Percentiles rank a stretch among this genome's conserved stretches.
These are phyloP conservation scores for Gisinianus flammeolus DNA, from an alignment of 2,888 invertebrate genomes.

Conservation along the genomic window DNA sequence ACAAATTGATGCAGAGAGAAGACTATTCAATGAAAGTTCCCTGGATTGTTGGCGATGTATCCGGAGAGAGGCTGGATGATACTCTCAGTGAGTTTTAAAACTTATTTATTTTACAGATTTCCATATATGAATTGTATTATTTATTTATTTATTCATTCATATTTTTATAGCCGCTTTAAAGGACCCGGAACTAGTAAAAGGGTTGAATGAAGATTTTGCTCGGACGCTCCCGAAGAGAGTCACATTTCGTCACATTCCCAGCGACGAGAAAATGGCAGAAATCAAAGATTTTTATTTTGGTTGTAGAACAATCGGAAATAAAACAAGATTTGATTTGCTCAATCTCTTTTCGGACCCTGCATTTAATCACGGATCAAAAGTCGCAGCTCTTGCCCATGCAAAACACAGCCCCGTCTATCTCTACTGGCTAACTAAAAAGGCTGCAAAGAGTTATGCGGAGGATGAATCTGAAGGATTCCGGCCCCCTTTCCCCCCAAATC, in stretches of 20 bases:
- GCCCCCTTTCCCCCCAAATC: constrained; percentile 19
- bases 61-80: neutral
- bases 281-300: constrained; percentile 28
- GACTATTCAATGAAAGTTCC: constrained; percentile 21
- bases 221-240: neutral
- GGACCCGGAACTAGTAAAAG: neutral
- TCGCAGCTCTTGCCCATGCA: constrained; percentile 27
- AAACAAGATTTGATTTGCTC: neutral
- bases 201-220: constrained; percentile 9
- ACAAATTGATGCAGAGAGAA: neutral
- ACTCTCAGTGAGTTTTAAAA: neutral
- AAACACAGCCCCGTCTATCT: constrained; percentile 25
- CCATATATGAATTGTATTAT: neutral
- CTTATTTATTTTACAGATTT: neutral
- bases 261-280: neutral
- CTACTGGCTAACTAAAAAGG: constrained; percentile 7
- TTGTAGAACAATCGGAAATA: neutral
- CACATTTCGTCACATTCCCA: neutral
- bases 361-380: neutral
- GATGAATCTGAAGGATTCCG: neutral
- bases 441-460: constrained; percentile 22
- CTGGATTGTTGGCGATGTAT: constrained; percentile 23
- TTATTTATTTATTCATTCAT: neutral
- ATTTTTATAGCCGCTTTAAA: neutral
- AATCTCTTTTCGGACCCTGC: neutral